phyloP scores from a whole-genome alignment of 2,888 invertebrate genomes.

The Rapana venosa region DNA sequence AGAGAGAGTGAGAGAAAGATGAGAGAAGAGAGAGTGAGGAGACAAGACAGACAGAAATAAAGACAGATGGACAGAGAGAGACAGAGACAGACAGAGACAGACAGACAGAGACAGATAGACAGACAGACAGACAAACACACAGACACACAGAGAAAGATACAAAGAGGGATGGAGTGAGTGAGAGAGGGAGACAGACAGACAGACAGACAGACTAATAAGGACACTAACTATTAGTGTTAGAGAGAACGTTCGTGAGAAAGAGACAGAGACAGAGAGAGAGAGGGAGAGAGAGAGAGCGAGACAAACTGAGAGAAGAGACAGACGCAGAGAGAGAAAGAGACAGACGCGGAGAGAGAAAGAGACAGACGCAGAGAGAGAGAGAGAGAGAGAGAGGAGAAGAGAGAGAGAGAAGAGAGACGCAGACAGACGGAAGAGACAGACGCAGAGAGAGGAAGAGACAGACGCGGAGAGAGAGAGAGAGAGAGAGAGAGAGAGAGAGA shows the following conservation, averaged over 20 bases:
- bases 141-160: background rate
- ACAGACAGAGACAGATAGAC: background rate
- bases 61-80: constrained; percentile 2
- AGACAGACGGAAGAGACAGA: background rate
- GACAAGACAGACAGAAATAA: background rate
- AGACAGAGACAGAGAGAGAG: background rate
- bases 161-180: background rate
- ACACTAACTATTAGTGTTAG: too few relatives aligned
- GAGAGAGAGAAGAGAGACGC: background rate
- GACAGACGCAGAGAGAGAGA: constrained; percentile 23
- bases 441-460: background rate
- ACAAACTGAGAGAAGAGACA: constrained; percentile 7
- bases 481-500: background rate
- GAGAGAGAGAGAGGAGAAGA: constrained; percentile 21
- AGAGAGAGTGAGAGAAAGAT: constrained; percentile 27
- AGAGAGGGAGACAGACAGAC: too few relatives aligned
- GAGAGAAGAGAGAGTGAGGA: background rate
- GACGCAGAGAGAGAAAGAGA: background rate
- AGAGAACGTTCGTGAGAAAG: background rate
- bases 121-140: background rate
- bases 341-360: background rate
- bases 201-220: too few relatives aligned
- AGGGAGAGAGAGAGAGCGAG: background rate
- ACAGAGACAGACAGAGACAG: constrained; percentile 14
- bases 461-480: constrained; percentile 11